Evolutionary conservation across 2,888 invertebrate genomes (phyloP).

Genomic region (Pycnomerus fuliginosus): DNA sequence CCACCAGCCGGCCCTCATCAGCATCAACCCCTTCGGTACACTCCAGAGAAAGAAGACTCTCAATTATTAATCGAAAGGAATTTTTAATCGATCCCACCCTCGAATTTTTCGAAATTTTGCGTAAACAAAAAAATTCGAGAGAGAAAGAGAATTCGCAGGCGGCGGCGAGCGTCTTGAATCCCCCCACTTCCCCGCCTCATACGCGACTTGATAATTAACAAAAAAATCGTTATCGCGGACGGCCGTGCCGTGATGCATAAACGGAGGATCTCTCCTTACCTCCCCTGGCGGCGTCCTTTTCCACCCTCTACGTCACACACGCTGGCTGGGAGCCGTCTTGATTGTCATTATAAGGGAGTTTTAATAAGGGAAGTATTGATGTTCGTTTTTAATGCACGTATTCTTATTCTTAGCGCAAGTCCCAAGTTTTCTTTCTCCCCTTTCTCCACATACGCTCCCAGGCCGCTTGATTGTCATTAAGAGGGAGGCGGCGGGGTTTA

Average conservation of each 20-base stretch:
- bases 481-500: conserved; percentile 35
- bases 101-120: too few species aligned
- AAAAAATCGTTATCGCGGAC: conserved; percentile 56
- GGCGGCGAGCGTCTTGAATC: conserved; percentile 19
- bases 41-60: conserved; percentile 50
- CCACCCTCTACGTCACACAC: conserved; percentile 40
- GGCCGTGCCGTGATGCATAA: conserved; percentile 52
- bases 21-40: conserved; percentile 49
- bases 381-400: conserved; percentile 54
- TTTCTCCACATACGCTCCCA: conserved; percentile 41
- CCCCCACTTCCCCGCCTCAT: conserved; percentile 43
- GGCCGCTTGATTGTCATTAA: conserved; percentile 47
- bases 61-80: conserved; percentile 53
- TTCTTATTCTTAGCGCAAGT: conserved; percentile 51
- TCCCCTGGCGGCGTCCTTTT: conserved; percentile 28
- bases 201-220: conserved; percentile 56
- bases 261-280: conserved; percentile 51
- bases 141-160: conserved; percentile 24
- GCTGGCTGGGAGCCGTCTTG: conserved; percentile 47
- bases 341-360: conserved; percentile 54
- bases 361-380: conserved; percentile 55
- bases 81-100: conserved; percentile 52
- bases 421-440: conserved; percentile 44
- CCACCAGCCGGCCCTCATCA: conserved; percentile 41
- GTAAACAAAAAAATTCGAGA: too few species aligned